These are phyloP conservation scores for Karalla daura DNA, from an alignment of 2,797 vertebrate species.

Conservation along the genomic window DNA sequence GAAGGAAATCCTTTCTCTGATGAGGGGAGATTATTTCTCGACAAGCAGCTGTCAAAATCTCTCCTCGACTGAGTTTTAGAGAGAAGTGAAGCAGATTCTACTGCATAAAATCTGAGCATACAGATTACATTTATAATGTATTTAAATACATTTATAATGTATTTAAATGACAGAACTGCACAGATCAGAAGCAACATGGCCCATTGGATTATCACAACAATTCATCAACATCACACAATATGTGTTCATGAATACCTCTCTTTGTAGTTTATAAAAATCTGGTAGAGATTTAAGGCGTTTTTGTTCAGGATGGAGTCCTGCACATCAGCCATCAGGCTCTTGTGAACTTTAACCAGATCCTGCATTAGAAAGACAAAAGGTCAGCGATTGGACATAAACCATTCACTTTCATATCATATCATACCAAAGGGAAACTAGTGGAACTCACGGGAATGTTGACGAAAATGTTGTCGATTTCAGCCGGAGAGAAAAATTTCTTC, in stretches of 20 bases:
- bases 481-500: constrained; percentile 87
- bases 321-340: constrained; percentile 89
- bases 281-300: constrained; percentile 91
- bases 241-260: constrained; percentile 84
- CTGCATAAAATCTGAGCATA: neutral
- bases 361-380: constrained; percentile 41
- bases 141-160: too few relatives aligned
- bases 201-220: neutral
- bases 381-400: neutral
- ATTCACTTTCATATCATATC: neutral
- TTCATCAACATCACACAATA: neutral
- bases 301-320: constrained; percentile 91
- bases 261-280: constrained; percentile 94
- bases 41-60: neutral
- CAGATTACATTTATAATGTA: too few relatives aligned
- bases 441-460: constrained; percentile 92
- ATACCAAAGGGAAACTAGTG: neutral
- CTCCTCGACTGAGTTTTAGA: neutral
- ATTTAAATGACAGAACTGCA: neutral
- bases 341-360: constrained; percentile 94
- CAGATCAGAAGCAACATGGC: neutral
- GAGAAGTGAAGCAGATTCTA: neutral
- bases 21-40: neutral
- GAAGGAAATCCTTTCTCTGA: neutral
- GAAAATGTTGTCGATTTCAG: constrained; percentile 91